phyloP scores from a whole-genome alignment of 2,888 invertebrate genomes.

The Eupithecia exiguata region DNA sequence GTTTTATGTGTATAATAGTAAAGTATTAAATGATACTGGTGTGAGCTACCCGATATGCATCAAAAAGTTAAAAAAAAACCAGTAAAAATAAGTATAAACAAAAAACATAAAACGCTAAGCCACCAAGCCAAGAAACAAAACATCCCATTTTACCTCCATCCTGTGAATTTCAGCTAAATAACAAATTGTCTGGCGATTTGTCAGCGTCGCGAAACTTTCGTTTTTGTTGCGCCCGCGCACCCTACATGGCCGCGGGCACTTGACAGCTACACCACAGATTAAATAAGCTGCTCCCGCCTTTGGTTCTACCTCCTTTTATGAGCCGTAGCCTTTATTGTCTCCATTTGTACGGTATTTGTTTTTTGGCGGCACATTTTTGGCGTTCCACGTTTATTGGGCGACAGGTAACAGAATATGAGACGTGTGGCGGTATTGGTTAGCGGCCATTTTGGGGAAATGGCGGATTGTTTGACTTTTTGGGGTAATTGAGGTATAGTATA shows the following conservation, averaged over 20 bases:
- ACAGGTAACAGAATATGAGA: conserved; percentile 34
- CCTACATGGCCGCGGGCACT: conserved; percentile 68
- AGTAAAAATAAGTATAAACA: neutral
- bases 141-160: conserved; percentile 18
- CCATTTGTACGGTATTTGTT: conserved; percentile 56
- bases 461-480: conserved; percentile 28
- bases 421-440: conserved; percentile 31
- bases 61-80: no score
- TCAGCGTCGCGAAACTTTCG: conserved; percentile 70
- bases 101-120: neutral
- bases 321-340: conserved; percentile 68
- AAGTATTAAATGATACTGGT: no score
- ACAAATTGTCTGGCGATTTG: conserved; percentile 81
- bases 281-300: conserved; percentile 54
- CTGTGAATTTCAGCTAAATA: conserved; percentile 57
- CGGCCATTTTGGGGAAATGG: conserved; percentile 31
- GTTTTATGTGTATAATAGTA: no score
- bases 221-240: conserved; percentile 68
- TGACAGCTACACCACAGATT: conserved; percentile 58
- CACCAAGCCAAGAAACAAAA: neutral
- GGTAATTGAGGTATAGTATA: conserved; percentile 27
- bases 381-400: conserved; percentile 38
- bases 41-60: no score
- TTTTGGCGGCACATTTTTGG: conserved; percentile 49
- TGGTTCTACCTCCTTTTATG: conserved; percentile 62